Conservation (phyloP, 2,888 invertebrate genomes). For the Escarpia spicata region DNA sequence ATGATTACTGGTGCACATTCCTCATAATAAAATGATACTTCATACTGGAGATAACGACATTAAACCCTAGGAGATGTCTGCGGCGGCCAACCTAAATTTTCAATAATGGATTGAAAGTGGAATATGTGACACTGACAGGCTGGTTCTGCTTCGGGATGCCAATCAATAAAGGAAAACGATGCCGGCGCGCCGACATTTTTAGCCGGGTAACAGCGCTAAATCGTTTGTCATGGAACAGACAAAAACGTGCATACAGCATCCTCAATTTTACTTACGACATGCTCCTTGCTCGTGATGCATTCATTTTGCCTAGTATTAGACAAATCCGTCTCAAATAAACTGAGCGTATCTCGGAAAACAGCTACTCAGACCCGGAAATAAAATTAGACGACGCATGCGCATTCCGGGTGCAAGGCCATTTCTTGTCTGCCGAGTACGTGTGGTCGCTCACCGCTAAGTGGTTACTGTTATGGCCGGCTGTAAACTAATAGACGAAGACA, state of each 20-base stretch:
- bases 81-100: neutral
- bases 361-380: neutral
- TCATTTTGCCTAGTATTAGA: constrained; percentile 28
- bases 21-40: neutral
- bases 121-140: neutral
- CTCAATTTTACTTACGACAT: constrained; percentile 33
- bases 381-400: neutral
- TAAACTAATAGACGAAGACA: constrained; percentile 22
- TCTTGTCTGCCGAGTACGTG: neutral
- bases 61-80: neutral
- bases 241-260: neutral
- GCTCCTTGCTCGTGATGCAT: constrained; percentile 30
- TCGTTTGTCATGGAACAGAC: neutral
- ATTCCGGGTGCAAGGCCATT: neutral
- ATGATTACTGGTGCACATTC: no score
- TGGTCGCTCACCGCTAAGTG: constrained; percentile 30
- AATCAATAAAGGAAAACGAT: neutral
- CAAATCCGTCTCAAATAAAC: constrained; percentile 13
- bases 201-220: neutral
- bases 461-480: neutral
- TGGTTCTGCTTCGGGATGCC: neutral
- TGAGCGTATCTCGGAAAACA: neutral
- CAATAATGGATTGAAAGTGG: neutral
- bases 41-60: neutral
- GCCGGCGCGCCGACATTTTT: constrained; percentile 4